Evolutionary conservation across 2,113 vertebrate species (phyloP).

Genomic region (Numenius arquata): DNA sequence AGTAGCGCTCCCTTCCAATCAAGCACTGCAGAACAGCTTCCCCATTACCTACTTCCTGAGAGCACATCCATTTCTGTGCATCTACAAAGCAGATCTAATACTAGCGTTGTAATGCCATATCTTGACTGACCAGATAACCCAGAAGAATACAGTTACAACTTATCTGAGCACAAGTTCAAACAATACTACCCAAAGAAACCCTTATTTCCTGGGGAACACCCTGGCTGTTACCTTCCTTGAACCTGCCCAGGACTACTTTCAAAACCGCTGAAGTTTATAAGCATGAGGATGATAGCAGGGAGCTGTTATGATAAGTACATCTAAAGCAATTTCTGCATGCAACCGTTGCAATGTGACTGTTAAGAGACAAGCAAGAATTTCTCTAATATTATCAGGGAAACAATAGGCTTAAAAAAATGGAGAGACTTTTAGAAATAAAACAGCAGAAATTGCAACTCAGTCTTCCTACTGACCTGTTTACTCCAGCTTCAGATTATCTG

Average conservation of each 20-base stretch:
- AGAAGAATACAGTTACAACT: not conserved
- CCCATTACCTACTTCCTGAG: not conserved
- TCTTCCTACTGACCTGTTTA: not conserved
- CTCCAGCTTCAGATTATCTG: constrained; percentile 18
- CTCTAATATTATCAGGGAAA: not conserved
- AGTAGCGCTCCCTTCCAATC: not conserved
- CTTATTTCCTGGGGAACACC: not conserved
- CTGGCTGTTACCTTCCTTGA: constrained; percentile 1
- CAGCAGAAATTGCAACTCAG: not conserved
- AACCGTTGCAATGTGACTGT: not conserved
- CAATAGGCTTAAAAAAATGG: not conserved
- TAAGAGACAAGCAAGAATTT: not conserved
- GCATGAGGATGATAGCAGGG: not conserved
- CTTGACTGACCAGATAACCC: not conserved
- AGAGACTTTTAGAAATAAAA: not conserved
- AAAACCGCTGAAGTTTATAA: not conserved
- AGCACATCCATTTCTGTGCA: not conserved
- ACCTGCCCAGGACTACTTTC: not conserved
- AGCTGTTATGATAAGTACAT: not conserved
- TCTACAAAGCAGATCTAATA: not conserved
- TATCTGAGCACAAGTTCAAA: not conserved
- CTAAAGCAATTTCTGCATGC: not conserved
- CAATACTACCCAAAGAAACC: not conserved
- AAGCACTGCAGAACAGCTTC: not conserved
- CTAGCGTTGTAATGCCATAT: not conserved